A percentile compares a stretch with the other conserved stretches of the same genome.
phyloP scores from a whole-genome alignment of 2,888 invertebrate species.

The Meandrusa payeni region DNA sequence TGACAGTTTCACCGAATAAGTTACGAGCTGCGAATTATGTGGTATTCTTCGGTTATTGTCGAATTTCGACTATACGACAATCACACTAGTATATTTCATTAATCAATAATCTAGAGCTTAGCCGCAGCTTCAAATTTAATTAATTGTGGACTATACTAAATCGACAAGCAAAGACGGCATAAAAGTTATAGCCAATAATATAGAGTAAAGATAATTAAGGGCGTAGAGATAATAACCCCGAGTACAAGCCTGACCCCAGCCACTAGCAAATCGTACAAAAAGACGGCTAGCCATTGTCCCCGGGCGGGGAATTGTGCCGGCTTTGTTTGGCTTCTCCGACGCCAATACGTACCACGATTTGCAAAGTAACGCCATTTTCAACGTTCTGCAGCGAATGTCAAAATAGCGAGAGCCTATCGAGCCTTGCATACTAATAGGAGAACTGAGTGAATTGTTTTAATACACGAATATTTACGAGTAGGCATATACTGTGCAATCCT shows the following conservation, averaged over 20 bases:
- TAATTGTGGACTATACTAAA: too few species aligned
- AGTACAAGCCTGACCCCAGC: not conserved
- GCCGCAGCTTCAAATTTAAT: too few species aligned
- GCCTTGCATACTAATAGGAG: slow-evolving; percentile 3
- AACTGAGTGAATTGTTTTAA: too few species aligned
- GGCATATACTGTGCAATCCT: too few species aligned
- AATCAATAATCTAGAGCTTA: too few species aligned
- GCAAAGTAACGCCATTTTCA: slow-evolving; percentile 13
- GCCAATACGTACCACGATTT: slow-evolving; percentile 13
- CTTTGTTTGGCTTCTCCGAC: slow-evolving; percentile 15
- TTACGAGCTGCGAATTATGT: too few species aligned
- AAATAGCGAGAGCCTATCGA: slow-evolving; percentile 8
- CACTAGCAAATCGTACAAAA: slow-evolving; percentile 17
- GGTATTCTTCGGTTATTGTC: too few species aligned
- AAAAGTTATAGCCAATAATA: not conserved
- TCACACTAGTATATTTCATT: too few species aligned
- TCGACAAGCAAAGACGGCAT: too few species aligned
- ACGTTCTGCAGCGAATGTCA: slow-evolving; percentile 2
- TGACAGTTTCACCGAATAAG: too few species aligned
- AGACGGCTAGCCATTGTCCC: slow-evolving; percentile 10
- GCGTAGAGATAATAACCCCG: slow-evolving; percentile 6
- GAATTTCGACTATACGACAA: too few species aligned
- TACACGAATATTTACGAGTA: too few species aligned
- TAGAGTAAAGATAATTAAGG: slow-evolving; percentile 1
- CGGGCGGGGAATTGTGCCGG: slow-evolving; percentile 8